These are phyloP conservation scores for Vanessa cardui DNA, from an alignment of 2,888 invertebrate genomes.

Conservation along the genomic window DNA sequence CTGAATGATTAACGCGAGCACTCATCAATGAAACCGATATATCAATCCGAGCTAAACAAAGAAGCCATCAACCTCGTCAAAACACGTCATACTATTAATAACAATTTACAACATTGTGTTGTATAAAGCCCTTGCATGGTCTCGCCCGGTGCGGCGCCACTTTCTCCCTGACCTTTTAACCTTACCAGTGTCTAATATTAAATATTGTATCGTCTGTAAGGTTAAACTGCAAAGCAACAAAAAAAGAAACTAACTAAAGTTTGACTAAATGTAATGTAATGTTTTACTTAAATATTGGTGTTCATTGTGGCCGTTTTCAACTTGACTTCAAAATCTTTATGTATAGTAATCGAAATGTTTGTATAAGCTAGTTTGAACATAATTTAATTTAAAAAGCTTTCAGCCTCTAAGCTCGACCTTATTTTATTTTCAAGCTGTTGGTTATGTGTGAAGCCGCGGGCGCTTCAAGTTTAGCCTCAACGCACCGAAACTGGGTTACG, in stretches of 20 bases:
- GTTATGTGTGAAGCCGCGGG: conserved; percentile 18
- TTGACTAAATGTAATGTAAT: no score
- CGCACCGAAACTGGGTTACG: conserved; percentile 35
- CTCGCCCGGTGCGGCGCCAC: conserved; percentile 31
- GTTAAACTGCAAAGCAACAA: conserved; percentile 12
- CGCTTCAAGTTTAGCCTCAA: conserved; percentile 21
- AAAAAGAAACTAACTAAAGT: no score
- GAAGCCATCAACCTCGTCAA: conserved; percentile 23
- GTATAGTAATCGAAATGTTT: neutral
- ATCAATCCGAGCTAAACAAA: conserved; percentile 31
- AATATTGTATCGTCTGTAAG: conserved; percentile 30
- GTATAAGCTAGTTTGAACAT: neutral
- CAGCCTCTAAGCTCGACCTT: neutral
- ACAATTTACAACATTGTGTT: conserved; percentile 36
- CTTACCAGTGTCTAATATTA: conserved; percentile 36
- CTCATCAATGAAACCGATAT: conserved; percentile 11
- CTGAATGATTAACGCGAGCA: neutral
- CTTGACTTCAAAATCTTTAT: no score
- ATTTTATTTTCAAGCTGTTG: conserved; percentile 15
- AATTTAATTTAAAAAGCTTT: neutral
- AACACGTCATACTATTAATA: conserved; percentile 34
- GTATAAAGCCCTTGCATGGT: conserved; percentile 32
- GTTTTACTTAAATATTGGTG: neutral
- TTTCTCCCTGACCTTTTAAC: conserved; percentile 37
- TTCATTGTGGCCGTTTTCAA: neutral